phyloP scores from a whole-genome alignment of 2,797 vertebrate species.

The Myioborus melanocephalus region DNA sequence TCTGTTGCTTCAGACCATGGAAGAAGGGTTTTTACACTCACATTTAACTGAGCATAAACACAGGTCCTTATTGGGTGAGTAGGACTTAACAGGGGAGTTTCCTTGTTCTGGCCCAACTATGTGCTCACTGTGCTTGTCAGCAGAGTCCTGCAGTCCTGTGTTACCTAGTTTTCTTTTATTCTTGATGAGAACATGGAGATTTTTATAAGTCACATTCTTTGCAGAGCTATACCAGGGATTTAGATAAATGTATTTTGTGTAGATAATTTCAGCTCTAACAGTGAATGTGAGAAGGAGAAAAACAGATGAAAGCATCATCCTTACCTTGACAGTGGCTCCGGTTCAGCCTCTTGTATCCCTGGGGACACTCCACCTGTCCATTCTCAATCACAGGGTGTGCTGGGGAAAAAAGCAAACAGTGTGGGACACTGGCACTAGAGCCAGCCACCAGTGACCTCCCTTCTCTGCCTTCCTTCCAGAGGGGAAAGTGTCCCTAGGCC shows the following conservation, averaged over 20 bases:
- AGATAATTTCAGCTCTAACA: not conserved
- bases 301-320: not conserved
- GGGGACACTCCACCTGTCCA: slow-evolving; percentile 89
- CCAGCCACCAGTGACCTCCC: not conserved
- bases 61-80: not conserved
- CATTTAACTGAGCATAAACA: not conserved
- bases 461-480: not conserved
- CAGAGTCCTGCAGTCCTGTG: not conserved
- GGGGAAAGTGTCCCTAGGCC: not conserved
- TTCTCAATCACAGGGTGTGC: slow-evolving; percentile 87
- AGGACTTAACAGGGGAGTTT: not conserved
- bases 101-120: not conserved
- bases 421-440: not conserved
- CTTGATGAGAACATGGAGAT: not conserved
- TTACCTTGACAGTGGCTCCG: slow-evolving; percentile 91
- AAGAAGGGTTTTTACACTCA: not conserved
- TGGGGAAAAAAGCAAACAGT: slow-evolving; percentile 60
- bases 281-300: not conserved
- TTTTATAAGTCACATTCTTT: not conserved
- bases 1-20: not conserved
- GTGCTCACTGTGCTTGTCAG: not conserved
- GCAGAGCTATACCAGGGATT: not conserved
- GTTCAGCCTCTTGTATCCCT: slow-evolving; percentile 89
- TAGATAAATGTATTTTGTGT: not conserved
- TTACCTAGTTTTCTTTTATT: not conserved